A percentile compares a stretch with the other conserved stretches of the same genome.
These are phyloP conservation scores for Koerneria pararmatus DNA, from an alignment of 2,888 invertebrate genomes.

Conservation along the genomic window DNA sequence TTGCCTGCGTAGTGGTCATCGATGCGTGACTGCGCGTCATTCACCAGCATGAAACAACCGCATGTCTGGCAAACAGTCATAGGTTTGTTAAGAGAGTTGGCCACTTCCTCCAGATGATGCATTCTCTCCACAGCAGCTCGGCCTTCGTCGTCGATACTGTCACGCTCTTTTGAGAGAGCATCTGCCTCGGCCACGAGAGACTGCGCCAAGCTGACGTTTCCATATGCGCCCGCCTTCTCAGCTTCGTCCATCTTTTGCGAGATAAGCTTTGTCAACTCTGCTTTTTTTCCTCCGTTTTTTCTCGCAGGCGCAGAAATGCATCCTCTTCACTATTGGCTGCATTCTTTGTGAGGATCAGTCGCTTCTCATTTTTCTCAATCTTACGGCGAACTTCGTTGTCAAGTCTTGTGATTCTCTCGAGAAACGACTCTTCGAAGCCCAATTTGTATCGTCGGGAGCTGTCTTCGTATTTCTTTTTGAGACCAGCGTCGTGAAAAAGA, in stretches of 20 bases:
- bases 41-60: conserved; percentile 24
- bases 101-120: conserved; percentile 23
- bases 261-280: too few relatives aligned
- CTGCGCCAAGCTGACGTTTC: conserved; percentile 21
- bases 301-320: too few relatives aligned
- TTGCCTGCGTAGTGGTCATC: conserved; percentile 23
- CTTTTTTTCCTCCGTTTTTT: too few relatives aligned
- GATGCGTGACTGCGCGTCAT: conserved; percentile 23
- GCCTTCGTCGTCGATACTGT: too few relatives aligned
- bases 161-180: too few relatives aligned
- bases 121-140: conserved; percentile 7
- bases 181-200: conserved; percentile 17
- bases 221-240: conserved; percentile 19
- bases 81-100: conserved; percentile 24
- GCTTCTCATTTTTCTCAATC: conserved; percentile 25
- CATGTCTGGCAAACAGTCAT: conserved; percentile 24
- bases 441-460: conserved; percentile 14
- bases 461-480: conserved; percentile 19
- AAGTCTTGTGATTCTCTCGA: conserved; percentile 6
- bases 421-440: conserved; percentile 21
- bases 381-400: conserved; percentile 23
- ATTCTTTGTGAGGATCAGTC: conserved; percentile 19
- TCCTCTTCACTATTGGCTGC: too few relatives aligned
- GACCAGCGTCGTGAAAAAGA: conserved; percentile 16
- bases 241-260: conserved; percentile 24